Percentiles rank a stretch among this genome's conserved stretches.
Conservation (phyloP, 2,797 vertebrate genomes). For the Percopsis omiscomaycus region DNA sequence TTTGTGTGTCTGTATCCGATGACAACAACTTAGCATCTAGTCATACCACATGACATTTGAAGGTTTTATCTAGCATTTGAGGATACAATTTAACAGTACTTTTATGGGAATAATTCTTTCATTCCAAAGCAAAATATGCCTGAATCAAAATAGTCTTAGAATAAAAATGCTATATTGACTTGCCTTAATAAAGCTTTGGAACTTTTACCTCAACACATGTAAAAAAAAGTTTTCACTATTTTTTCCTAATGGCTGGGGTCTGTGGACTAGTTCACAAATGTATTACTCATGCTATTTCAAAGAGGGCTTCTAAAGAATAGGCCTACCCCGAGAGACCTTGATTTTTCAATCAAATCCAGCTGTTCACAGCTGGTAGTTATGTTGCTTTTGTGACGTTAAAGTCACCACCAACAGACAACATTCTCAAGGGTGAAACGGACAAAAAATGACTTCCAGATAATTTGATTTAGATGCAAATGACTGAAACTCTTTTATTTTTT, state of each 20-base stretch:
- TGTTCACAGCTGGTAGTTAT: background rate
- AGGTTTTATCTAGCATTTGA: background rate
- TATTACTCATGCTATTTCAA: background rate
- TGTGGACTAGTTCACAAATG: background rate
- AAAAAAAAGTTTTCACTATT: too few species aligned
- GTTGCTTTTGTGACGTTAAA: background rate
- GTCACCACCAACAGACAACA: background rate
- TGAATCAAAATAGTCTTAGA: conserved; percentile 14
- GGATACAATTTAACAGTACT: conserved; percentile 7
- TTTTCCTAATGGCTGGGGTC: too few species aligned
- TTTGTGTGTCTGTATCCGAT: background rate
- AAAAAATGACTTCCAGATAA: background rate
- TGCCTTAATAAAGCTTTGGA: too few species aligned
- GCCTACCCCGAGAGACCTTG: background rate
- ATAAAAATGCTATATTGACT: background rate
- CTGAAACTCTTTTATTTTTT: background rate
- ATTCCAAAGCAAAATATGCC: conserved; percentile 20
- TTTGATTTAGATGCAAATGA: too few species aligned
- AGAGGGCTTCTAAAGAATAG: background rate
- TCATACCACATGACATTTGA: too few species aligned
- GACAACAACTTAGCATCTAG: too few species aligned
- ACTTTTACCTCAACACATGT: too few species aligned
- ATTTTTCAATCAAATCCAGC: background rate
- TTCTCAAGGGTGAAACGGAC: background rate
- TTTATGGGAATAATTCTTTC: conserved; percentile 14